Percentiles rank a stretch among this genome's conserved stretches.
Conservation (phyloP, 2,888 invertebrate genomes). For the Cistogaster globosa region DNA sequence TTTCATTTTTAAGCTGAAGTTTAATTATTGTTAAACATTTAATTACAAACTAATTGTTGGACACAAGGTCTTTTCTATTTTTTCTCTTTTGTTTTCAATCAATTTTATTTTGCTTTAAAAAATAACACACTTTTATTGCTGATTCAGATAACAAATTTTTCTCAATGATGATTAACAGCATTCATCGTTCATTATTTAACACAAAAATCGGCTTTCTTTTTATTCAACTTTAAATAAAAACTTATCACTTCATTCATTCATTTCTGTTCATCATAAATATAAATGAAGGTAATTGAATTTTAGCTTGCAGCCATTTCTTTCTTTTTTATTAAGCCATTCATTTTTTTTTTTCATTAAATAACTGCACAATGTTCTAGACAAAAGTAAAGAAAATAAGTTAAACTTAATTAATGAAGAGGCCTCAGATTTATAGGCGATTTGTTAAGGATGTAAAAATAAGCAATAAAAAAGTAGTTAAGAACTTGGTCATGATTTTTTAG, state of each 20-base stretch:
- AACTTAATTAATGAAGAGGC: conserved; percentile 1
- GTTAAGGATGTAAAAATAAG: neutral
- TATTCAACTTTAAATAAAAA: neutral
- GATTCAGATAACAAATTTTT: neutral
- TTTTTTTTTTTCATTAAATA: neutral
- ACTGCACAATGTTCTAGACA: neutral
- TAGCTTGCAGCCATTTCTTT: conserved; percentile 14
- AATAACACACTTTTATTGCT: neutral
- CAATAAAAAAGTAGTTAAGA: neutral
- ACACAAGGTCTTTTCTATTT: no score
- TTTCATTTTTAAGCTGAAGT: no score
- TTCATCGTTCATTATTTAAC: neutral
- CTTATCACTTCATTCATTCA: conserved; percentile 35
- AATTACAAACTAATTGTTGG: no score
- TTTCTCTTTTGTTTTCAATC: neutral
- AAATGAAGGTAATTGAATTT: conserved; percentile 62
- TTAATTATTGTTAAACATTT: no score
- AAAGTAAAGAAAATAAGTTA: neutral
- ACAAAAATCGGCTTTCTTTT: neutral
- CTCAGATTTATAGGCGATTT: neutral
- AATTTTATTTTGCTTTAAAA: neutral
- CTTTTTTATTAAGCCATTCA: neutral
- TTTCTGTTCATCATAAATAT: conserved; percentile 16
- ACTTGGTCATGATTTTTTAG: no score
- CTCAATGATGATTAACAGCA: neutral